Percentiles rank a stretch among this genome's conserved stretches.
Conservation (phyloP, 2,113 vertebrate genomes). For the Sclerurus mexicanus region DNA sequence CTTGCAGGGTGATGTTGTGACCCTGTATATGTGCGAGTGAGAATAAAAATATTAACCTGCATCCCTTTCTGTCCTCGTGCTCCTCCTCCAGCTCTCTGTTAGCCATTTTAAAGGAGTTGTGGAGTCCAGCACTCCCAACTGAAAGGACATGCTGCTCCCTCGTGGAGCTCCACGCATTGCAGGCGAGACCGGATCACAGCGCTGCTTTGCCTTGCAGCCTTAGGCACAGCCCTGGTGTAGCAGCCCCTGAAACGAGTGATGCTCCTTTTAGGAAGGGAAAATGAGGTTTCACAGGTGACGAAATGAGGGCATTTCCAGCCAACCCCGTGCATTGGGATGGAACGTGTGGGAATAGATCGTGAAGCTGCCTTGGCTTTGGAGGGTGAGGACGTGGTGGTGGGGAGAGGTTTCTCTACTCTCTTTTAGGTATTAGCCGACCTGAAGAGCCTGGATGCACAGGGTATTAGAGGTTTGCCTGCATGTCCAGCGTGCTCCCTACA, state of each 20-base stretch:
- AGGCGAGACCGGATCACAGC: background rate
- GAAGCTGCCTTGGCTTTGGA: background rate
- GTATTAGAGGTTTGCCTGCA: background rate
- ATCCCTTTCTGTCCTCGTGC: background rate
- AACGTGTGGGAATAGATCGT: background rate
- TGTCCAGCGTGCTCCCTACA: fast-evolving
- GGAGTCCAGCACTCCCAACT: background rate
- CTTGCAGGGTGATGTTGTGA: background rate
- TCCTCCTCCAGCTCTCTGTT: background rate
- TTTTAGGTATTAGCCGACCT: background rate
- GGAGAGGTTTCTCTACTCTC: background rate
- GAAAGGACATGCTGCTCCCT: slow-evolving; percentile 57
- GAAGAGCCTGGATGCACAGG: background rate
- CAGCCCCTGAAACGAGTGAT: background rate
- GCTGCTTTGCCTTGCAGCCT: background rate
- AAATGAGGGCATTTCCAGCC: background rate
- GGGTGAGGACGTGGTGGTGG: fast-evolving
- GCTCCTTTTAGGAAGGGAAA: background rate
- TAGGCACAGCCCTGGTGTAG: background rate
- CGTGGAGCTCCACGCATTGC: background rate
- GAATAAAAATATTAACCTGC: background rate
- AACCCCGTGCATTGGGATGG: background rate
- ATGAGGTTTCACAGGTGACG: background rate
- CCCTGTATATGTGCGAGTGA: background rate
- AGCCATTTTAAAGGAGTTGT: background rate